A percentile compares a stretch with the other conserved stretches of the same genome.
Conservation (phyloP, 2,888 invertebrate genomes). For the Lordiphosa fenestrarum region DNA sequence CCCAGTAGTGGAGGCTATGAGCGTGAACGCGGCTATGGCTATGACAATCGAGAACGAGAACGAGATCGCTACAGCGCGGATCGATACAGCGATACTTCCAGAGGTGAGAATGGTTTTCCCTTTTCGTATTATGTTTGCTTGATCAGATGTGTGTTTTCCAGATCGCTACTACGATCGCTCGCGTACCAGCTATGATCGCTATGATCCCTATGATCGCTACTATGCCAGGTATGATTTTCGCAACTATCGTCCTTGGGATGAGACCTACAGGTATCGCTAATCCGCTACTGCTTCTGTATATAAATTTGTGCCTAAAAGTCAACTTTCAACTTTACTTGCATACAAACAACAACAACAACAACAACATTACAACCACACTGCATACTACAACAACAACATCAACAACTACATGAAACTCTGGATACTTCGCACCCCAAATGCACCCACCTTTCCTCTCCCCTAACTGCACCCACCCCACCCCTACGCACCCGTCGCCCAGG, state of each 20-base stretch:
- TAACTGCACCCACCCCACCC: slow-evolving; percentile 24
- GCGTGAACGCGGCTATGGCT: slow-evolving; percentile 75
- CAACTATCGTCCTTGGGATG: slow-evolving; percentile 80
- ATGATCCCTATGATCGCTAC: slow-evolving; percentile 78
- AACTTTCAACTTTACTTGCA: slow-evolving; percentile 62
- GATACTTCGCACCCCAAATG: slow-evolving; percentile 43
- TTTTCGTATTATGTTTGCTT: too few relatives aligned
- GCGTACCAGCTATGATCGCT: slow-evolving; percentile 63
- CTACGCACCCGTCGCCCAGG: slow-evolving; percentile 65
- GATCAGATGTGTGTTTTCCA: slow-evolving; percentile 15
- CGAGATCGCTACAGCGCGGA: slow-evolving; percentile 70
- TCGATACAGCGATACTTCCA: slow-evolving; percentile 64
- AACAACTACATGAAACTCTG: slow-evolving; percentile 52
- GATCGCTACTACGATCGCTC: slow-evolving; percentile 78
- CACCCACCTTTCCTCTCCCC: slow-evolving; percentile 15
- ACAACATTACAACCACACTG: slow-evolving; percentile 35
- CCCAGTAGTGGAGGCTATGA: slow-evolving; percentile 54
- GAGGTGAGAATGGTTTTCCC: slow-evolving; percentile 31
- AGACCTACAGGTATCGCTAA: slow-evolving; percentile 79
- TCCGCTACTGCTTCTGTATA: slow-evolving; percentile 13
- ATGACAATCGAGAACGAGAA: slow-evolving; percentile 71
- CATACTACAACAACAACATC: slow-evolving; percentile 44
- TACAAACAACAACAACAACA: slow-evolving; percentile 54
- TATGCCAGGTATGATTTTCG: slow-evolving; percentile 78
- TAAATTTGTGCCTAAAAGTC: slow-evolving; percentile 3